Conservation (phyloP, 2,113 vertebrate genomes). For the Erythrocebus patas region DNA sequence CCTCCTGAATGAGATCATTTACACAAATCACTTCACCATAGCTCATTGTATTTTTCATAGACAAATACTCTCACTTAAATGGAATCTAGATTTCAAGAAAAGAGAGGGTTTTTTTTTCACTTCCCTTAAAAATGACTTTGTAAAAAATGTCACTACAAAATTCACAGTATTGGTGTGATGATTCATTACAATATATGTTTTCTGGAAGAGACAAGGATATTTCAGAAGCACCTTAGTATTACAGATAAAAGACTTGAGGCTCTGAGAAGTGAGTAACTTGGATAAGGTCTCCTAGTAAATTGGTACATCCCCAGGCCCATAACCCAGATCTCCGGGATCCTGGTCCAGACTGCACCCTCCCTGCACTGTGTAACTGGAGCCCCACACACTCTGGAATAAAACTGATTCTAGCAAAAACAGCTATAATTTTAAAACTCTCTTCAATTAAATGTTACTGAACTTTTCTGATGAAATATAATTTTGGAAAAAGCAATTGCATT, state of each 20-base stretch:
- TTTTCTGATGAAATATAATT: constrained; percentile 2
- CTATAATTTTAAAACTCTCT: not conserved
- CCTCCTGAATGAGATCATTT: constrained; percentile 64
- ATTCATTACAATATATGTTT: not conserved
- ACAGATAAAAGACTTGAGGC: not conserved
- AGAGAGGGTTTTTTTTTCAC: not conserved
- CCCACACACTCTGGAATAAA: not conserved
- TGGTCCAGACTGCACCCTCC: not conserved
- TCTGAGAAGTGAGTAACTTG: not conserved
- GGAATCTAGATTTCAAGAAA: constrained; percentile 24
- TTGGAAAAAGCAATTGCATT: not conserved
- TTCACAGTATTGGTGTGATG: not conserved
- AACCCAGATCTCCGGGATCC: not conserved
- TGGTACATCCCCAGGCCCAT: not conserved
- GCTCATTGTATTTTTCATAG: constrained; percentile 46
- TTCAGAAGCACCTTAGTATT: not conserved
- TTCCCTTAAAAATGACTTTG: not conserved
- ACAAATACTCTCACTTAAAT: constrained; percentile 40
- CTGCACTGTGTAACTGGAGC: not conserved
- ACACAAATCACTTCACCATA: constrained; percentile 41
- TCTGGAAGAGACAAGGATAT: not conserved
- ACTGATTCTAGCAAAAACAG: not conserved
- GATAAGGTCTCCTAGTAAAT: not conserved
- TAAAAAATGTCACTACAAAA: not conserved
- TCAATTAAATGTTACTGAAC: not conserved